Conservation (phyloP, 1,140 invertebrate genomes). For the Ericerus pela region DNA sequence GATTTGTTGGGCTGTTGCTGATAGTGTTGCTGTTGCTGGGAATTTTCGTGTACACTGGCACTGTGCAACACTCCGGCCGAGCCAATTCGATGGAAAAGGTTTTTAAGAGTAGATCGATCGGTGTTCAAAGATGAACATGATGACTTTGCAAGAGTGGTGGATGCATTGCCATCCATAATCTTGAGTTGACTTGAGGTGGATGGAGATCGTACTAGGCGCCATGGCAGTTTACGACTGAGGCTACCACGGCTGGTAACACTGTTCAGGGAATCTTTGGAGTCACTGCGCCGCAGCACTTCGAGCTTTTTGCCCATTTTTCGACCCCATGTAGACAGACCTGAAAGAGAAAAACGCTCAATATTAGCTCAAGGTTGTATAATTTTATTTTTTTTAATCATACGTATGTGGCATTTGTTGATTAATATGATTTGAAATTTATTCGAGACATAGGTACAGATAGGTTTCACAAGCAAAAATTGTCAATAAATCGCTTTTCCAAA, state of each 20-base stretch:
- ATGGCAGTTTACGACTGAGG: slow-evolving; percentile 15
- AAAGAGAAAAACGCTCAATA: slow-evolving; percentile 19
- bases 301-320: slow-evolving; percentile 61
- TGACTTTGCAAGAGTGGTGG: slow-evolving; percentile 26
- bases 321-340: slow-evolving; percentile 62
- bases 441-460: too few species aligned
- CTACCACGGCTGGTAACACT: slow-evolving; percentile 24
- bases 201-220: slow-evolving; percentile 21
- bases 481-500: too few species aligned
- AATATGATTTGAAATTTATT: too few species aligned
- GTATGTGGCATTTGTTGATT: too few species aligned
- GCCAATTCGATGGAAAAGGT: slow-evolving; percentile 55
- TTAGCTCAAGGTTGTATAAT: too few species aligned
- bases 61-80: slow-evolving; percentile 57
- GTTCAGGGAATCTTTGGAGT: slow-evolving; percentile 38
- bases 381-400: too few species aligned
- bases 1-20: slow-evolving; percentile 35
- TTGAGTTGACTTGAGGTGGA: slow-evolving; percentile 27
- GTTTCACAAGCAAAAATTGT: too few species aligned
- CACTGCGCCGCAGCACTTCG: slow-evolving; percentile 51
- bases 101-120: slow-evolving; percentile 45
- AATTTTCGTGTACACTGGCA: slow-evolving; percentile 2
- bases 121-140: slow-evolving; percentile 29
- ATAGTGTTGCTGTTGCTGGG: slow-evolving; percentile 24
- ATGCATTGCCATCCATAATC: slow-evolving; percentile 28